A percentile compares a stretch with the other conserved stretches of the same genome.
Evolutionary conservation across 1,140 invertebrate species (phyloP).

Genomic region (Phymorhynchus buccinoides): DNA sequence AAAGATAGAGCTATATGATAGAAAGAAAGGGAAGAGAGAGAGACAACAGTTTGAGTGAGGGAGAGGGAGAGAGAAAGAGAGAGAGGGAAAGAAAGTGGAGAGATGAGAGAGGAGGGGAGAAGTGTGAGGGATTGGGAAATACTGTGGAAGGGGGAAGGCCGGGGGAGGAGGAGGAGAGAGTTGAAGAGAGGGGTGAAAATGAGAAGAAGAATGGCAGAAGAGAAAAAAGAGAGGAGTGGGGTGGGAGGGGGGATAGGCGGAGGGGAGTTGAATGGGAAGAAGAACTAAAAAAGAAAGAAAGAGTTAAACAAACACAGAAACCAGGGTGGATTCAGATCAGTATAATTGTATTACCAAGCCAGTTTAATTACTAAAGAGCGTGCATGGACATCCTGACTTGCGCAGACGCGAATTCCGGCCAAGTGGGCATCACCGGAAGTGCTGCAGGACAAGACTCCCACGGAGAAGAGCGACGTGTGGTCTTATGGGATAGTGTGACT

Average conservation of each 20-base stretch:
- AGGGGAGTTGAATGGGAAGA: not conserved
- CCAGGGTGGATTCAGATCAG: not conserved
- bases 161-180: no score
- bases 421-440: slow-evolving; percentile 56
- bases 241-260: slow-evolving; percentile 26
- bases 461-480: slow-evolving; percentile 64
- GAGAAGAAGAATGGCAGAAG: not conserved
- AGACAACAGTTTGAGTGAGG: no score
- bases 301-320: slow-evolving; percentile 9
- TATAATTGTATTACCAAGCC: no score
- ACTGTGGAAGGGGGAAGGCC: no score
- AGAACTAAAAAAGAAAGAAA: not conserved
- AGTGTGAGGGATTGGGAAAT: not conserved
- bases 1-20: no score
- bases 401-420: slow-evolving; percentile 37
- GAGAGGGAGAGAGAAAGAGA: no score
- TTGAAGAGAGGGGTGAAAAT: no score
- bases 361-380: no score
- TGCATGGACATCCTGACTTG: not conserved
- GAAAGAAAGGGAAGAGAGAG: no score
- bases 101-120: no score
- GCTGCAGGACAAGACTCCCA: slow-evolving; percentile 47
- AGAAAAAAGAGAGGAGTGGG: not conserved
- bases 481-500: slow-evolving; percentile 64
- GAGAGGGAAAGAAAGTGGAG: no score